phyloP scores from a whole-genome alignment of 2,888 invertebrate genomes.

The Teleogryllus oceanicus region DNA sequence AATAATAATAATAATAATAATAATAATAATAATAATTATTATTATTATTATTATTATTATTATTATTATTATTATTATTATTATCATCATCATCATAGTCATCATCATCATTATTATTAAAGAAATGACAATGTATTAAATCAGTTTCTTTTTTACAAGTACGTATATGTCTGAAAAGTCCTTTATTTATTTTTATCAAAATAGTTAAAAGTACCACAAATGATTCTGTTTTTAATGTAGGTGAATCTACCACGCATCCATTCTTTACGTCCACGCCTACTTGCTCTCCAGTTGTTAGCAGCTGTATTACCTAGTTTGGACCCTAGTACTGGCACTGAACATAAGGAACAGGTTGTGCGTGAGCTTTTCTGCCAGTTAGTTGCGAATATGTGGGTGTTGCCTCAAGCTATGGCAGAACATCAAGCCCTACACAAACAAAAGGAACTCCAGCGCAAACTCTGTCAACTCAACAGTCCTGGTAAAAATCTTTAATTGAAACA shows the following conservation, averaged over 20 bases:
- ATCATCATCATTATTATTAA: too few relatives aligned
- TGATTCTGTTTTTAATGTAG: not conserved
- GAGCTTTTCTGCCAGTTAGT: slow-evolving; percentile 54
- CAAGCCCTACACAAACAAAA: slow-evolving; percentile 43
- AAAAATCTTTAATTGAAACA: not conserved
- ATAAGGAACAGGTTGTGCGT: slow-evolving; percentile 51
- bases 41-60: too few relatives aligned
- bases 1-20: too few relatives aligned
- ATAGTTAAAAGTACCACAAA: too few relatives aligned
- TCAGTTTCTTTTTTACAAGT: too few relatives aligned
- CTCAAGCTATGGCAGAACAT: slow-evolving; percentile 44
- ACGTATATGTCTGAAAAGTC: too few relatives aligned
- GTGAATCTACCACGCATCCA: slow-evolving; percentile 45
- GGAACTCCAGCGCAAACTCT: slow-evolving; percentile 43
- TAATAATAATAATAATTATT: too few relatives aligned
- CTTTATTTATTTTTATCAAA: too few relatives aligned
- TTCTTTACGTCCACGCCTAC: slow-evolving; percentile 53
- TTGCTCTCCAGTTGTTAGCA: slow-evolving; percentile 54
- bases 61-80: too few relatives aligned
- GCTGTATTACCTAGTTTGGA: slow-evolving; percentile 50
- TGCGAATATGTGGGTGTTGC: slow-evolving; percentile 55
- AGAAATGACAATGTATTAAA: too few relatives aligned
- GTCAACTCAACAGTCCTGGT: slow-evolving; percentile 40
- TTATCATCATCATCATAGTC: too few relatives aligned
- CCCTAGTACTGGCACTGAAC: slow-evolving; percentile 45